A percentile compares a stretch with the other conserved stretches of the same genome.
Conservation (phyloP, 2,113 vertebrate genomes). For the Cyanoramphus novaezelandiae region DNA sequence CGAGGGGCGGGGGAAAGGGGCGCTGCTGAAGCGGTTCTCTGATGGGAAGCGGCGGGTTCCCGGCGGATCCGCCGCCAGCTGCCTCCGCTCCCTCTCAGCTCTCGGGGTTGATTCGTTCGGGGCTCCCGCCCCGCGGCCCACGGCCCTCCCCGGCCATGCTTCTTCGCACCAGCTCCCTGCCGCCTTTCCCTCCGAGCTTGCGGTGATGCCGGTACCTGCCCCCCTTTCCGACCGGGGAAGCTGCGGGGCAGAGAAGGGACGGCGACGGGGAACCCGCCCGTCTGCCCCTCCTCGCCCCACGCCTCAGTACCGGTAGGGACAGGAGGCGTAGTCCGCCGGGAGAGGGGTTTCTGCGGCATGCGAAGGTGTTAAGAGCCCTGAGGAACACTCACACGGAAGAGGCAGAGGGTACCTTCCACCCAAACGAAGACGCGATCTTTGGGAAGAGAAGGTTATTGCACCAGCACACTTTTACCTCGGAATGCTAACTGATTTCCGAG, state of each 20-base stretch:
- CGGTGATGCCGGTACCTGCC: neutral
- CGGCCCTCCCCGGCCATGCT: neutral
- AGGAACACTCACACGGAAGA: neutral
- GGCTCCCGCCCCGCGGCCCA: neutral
- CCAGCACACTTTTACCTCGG: neutral
- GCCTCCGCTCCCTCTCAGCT: neutral
- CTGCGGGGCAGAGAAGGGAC: neutral
- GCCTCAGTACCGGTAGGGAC: accelerated
- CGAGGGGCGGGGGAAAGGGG: neutral
- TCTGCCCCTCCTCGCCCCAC: neutral
- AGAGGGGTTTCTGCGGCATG: neutral
- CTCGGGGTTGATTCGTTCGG: neutral
- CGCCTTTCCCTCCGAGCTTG: neutral
- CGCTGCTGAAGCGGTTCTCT: constrained; percentile 49
- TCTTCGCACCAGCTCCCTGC: neutral
- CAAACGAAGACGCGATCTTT: neutral
- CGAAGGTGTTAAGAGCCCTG: neutral
- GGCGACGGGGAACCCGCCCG: too few relatives aligned
- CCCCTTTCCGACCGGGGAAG: neutral
- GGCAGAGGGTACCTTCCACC: neutral
- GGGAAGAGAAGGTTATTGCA: neutral
- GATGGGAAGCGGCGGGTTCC: constrained; percentile 28
- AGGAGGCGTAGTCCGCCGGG: too few relatives aligned
- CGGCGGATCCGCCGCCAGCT: neutral
- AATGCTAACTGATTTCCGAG: neutral